Evolutionary conservation across 1,140 invertebrate genomes (phyloP), one percentile per base, ranked within the genome.

Genomic region (Neoseiulus cucumeris): DNA sequence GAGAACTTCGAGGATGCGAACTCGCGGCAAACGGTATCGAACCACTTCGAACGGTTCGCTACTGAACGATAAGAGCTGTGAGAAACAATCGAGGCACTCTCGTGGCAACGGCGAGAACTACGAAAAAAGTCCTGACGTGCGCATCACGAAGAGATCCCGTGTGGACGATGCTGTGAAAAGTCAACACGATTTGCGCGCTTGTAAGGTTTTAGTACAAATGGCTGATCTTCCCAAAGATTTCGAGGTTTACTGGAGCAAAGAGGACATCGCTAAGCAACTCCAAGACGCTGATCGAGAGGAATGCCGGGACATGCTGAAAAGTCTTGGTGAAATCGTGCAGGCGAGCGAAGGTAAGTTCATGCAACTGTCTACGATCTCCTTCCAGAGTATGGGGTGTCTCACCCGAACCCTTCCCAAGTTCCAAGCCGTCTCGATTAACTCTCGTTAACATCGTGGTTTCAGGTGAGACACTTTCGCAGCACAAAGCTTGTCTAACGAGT

Each of bases 181-280:
- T 59, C 51, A 59, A 14, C 14, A 29, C 33, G 51, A 59, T 14
- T 33, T 59, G 22, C 51, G 51, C 51, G 51, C 25, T 29, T 59
- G 51, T 33, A 59, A 59, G 51, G 51, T 59, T 14, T 25, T 59
- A 14, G 51, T 59, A 25, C 51, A 59, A 59, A 59, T 59, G 22
- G 51, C 51, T 25, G 51, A 59, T 59, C 22, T 59, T 29, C 51
- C 51, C 17, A 59, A 59, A 25, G 51, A 59, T 33, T 59, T 59
- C 33, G 51, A 59, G 22, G 51, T 59, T 20, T 59, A 59, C 9
- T 59, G 51, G 51, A 59, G 51, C 22, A 25, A 59, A 25, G 51
- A 59, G 33, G 51, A 59, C 51, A 33, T 59, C 2, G 25, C 25
- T 17, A 17, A 33, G 22, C 51, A 59, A 20, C 51, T 59, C n/a